Evolutionary conservation across 2,797 vertebrate species (phyloP).

Genomic region (Cyclura pinguis): DNA sequence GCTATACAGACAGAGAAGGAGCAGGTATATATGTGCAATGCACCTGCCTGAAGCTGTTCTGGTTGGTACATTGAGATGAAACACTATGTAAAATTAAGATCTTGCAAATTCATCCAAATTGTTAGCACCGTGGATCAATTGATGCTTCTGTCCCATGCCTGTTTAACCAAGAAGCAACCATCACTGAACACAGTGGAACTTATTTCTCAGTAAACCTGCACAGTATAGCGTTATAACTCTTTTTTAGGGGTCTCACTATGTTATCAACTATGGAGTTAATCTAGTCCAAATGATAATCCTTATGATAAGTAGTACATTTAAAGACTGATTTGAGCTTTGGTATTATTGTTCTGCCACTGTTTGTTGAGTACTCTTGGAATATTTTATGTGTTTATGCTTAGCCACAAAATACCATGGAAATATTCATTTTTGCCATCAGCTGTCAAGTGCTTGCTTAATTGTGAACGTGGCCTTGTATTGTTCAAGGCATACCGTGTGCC

Average conservation of each 20-base stretch:
- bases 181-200: neutral
- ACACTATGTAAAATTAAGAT: fast-evolving
- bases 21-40: no score
- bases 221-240: neutral
- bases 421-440: neutral
- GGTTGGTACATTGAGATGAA: fast-evolving
- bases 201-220: neutral
- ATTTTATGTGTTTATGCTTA: neutral
- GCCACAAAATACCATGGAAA: neutral
- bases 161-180: neutral
- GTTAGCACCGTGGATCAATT: fast-evolving
- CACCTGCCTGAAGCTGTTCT: neutral
- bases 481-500: neutral
- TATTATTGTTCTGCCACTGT: neutral
- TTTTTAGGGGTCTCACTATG: fast-evolving
- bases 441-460: neutral
- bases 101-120: fast-evolving
- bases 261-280: neutral
- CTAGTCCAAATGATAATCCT: neutral
- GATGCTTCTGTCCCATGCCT: neutral
- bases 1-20: neutral
- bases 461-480: neutral
- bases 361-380: neutral
- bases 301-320: neutral
- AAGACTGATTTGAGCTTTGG: neutral